A percentile compares a stretch with the other conserved stretches of the same genome.
These are phyloP conservation scores for Pteria penguin DNA, from an alignment of 2,888 invertebrate species.

Conservation along the genomic window DNA sequence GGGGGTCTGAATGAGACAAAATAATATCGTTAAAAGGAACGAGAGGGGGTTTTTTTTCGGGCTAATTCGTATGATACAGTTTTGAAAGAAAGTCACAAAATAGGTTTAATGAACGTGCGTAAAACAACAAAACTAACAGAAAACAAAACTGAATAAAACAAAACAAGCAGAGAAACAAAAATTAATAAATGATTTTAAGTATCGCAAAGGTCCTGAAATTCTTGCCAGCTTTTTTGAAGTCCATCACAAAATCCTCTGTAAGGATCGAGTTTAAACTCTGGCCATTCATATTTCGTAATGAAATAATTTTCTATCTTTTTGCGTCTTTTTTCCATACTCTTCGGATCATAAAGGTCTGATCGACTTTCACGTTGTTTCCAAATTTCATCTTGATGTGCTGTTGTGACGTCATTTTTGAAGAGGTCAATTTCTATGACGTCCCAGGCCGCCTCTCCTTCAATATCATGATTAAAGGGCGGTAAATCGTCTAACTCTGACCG, in stretches of 20 bases:
- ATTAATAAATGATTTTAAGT: too few relatives aligned
- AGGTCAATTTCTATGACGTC: slow-evolving; percentile 54
- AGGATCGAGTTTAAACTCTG: slow-evolving; percentile 22
- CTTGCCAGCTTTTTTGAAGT: slow-evolving; percentile 43
- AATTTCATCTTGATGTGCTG: slow-evolving; percentile 49
- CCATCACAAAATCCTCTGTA: slow-evolving; percentile 41
- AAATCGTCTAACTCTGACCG: slow-evolving; percentile 29
- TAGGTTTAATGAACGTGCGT: too few relatives aligned
- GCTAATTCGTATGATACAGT: too few relatives aligned
- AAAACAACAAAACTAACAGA: too few relatives aligned
- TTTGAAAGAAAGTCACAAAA: too few relatives aligned
- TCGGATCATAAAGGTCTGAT: slow-evolving; percentile 45
- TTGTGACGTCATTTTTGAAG: slow-evolving; percentile 58
- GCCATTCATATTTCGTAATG: slow-evolving; percentile 49
- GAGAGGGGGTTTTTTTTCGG: too few relatives aligned
- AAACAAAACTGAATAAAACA: too few relatives aligned
- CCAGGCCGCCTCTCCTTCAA: slow-evolving; percentile 65
- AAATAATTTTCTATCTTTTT: slow-evolving; percentile 46
- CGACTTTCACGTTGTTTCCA: slow-evolving; percentile 49
- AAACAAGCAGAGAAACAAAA: too few relatives aligned
- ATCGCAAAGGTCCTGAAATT: slow-evolving; percentile 48
- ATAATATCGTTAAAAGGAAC: too few relatives aligned
- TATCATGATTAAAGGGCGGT: slow-evolving; percentile 49
- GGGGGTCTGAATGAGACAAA: too few relatives aligned
- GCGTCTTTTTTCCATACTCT: slow-evolving; percentile 49